phyloP scores from a whole-genome alignment of 30 jellyfish, hydroid and myxozoan genomes.

The Nemopilema nomurai region DNA sequence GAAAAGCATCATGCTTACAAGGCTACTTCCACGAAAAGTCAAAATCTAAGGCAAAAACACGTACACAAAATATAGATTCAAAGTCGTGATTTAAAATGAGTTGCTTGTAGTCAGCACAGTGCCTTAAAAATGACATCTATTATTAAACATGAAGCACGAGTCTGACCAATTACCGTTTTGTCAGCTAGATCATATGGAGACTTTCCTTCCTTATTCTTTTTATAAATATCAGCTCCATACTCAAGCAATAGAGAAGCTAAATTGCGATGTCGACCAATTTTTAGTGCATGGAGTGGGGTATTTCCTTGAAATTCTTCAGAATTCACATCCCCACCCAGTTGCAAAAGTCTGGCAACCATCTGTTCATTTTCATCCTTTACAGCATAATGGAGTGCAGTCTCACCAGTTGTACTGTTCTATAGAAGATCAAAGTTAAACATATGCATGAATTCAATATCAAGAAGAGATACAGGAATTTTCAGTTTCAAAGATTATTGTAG shows the following conservation, averaged over 20 bases:
- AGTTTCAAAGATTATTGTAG: too few species aligned
- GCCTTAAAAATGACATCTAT: too few species aligned
- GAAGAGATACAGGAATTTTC: too few species aligned
- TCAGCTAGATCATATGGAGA: conserved; percentile 63
- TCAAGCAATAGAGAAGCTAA: conserved; percentile 15
- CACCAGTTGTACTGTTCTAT: conserved; percentile 44
- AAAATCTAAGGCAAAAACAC: too few species aligned
- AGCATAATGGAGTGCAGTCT: conserved; percentile 64
- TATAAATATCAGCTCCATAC: conserved; percentile 51
- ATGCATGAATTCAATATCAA: neutral
- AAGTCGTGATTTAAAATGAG: too few species aligned
- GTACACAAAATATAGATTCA: too few species aligned
- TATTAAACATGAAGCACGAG: neutral
- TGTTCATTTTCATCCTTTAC: conserved; percentile 41
- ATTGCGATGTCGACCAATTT: conserved; percentile 19
- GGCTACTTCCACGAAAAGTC: too few species aligned
- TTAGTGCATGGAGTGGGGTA: conserved; percentile 49
- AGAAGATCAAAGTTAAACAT: neutral
- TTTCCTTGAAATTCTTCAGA: conserved; percentile 52
- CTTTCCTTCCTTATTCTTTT: conserved; percentile 19
- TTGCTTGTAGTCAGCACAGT: too few species aligned
- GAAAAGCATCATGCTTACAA: too few species aligned
- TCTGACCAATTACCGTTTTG: conserved; percentile 30
- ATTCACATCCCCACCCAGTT: conserved; percentile 64
- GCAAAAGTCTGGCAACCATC: conserved; percentile 35